Evolutionary conservation across 2,113 vertebrate genomes (phyloP), one percentile per base, ranked within the genome.

Genomic region (Myotis brandtii): DNA sequence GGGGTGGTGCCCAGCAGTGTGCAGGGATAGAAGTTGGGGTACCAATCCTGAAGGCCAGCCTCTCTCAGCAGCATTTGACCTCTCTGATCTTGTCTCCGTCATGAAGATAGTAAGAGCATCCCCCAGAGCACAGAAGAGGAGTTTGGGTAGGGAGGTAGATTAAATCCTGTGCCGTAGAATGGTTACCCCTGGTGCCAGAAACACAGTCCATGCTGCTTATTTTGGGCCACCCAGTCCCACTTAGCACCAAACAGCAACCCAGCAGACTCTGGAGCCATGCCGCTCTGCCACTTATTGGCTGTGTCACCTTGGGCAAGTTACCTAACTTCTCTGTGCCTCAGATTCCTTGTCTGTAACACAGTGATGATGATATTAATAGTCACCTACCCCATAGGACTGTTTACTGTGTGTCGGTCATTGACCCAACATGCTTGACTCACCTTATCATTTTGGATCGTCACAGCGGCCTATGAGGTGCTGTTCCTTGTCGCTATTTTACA

Each of bases 31-130:
- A 34, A 3, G 3, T 14, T 40, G 16, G 23, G 46, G 11, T 6
- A 5, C 13, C 83, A 62, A 59, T 32, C 59, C 43, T 70, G 17
- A 40, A 54, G 18, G n/a, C 11, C 83, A 27, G 10, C 66, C 59
- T 76, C 43, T 70, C 64, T 64, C 30, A 4, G 1, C 6, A 62
- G 40, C 5, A 0, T 1, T 5, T 9, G 11, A 46, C 10, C 37
- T 52, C 43, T 48, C 25, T 5, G 21, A 34, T 81, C 32, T 76
- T 13, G 20, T 66, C 27, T 85, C 54, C 20, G 3, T 13, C 48
- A 21, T 1, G 16, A 70, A 84, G 11, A 18, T 1, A 17, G 5
- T 18, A 21, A 66, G 8, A 10, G 40, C 50, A 30, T 52, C 73
- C 23, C 75, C 75, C 16, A 1, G 23, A 54, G 52, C 3, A 14